Evolutionary conservation across 2,113 vertebrate species (phyloP), one percentile per base, ranked within the genome.

Genomic region (Neolamprologus modestus): DNA sequence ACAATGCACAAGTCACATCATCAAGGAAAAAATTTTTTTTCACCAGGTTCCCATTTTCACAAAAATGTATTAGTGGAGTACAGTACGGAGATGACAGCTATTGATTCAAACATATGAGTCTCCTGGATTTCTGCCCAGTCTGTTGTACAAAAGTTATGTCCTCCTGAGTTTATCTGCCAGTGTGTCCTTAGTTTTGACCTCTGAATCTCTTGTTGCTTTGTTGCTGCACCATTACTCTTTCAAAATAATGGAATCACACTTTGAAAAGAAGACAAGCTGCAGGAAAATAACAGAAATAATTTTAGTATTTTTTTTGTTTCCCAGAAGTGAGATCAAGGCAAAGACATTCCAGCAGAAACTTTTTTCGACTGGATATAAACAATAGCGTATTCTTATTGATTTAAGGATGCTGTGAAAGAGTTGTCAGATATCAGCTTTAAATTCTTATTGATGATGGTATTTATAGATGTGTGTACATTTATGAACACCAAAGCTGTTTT

Each of bases 11-110:
- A 52, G 45, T 33, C 45, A 33, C 45, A 31, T 78, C 45, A 33
- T 33, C 45, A 78, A 78, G 26, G 45, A 78, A 78, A 78, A 17
- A 0, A 6, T 0, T 0, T 1, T 2, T 71, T 31, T 78, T 52
- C 45, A n/a, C 71, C 45, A 78, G 71, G 71, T 31, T 50, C 71
- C 45, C 71, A 52, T 78, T 52, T 78, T 78, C 73, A 31, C 26
- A 78, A 78, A 78, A 78, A 52, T 33, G 2, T 78, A 78, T 52
- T 78, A 52, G 45, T 52, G 24, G 73, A 19, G 73, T 78, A 33
- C 73, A 78, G 73, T 45, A 33, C 7, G 17, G 73, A 78, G 26
- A 52, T 2, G 26, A 52, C 73, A 78, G 45, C 73, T 78, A 52
- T 78, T 78, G 73, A 78, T 78, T 78, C 45, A 33, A 78, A 78